Evolutionary conservation across 2,888 invertebrate species (phyloP).

Genomic region (Julus scandinavius): DNA sequence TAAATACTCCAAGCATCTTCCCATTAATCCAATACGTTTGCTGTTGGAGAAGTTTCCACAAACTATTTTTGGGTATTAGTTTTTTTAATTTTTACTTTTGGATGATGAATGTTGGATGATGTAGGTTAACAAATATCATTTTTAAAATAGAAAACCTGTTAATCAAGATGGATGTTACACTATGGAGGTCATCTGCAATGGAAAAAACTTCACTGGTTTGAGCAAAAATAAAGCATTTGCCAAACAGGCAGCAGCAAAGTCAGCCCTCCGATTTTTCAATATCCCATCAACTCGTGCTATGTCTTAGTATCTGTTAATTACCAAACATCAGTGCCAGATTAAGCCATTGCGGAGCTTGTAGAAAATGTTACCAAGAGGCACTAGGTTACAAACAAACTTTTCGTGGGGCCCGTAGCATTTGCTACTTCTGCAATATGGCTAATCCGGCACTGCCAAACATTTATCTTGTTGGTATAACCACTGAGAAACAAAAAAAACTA

Average conservation of each 20-base stretch:
- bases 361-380: too few species aligned
- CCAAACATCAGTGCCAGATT: too few species aligned
- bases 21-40: slow-evolving; percentile 70
- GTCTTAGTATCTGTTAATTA: too few species aligned
- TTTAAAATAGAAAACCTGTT: background rate
- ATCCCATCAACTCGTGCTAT: background rate
- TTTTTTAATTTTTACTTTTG: background rate
- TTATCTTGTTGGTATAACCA: too few species aligned
- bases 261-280: slow-evolving; percentile 47
- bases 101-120: background rate
- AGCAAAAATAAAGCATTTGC: slow-evolving; percentile 51
- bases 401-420: too few species aligned
- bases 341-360: too few species aligned
- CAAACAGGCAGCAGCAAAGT: slow-evolving; percentile 53
- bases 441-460: too few species aligned
- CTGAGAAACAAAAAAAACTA: too few species aligned
- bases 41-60: slow-evolving; percentile 70
- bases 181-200: slow-evolving; percentile 37
- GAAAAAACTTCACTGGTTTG: background rate
- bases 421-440: too few species aligned
- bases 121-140: background rate
- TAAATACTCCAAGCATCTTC: slow-evolving; percentile 68
- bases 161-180: slow-evolving; percentile 16
- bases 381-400: too few species aligned
- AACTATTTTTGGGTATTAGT: background rate